Evolutionary conservation across 1,140 invertebrate species (phyloP).

Genomic region (Lordiphosa stackelbergi): DNA sequence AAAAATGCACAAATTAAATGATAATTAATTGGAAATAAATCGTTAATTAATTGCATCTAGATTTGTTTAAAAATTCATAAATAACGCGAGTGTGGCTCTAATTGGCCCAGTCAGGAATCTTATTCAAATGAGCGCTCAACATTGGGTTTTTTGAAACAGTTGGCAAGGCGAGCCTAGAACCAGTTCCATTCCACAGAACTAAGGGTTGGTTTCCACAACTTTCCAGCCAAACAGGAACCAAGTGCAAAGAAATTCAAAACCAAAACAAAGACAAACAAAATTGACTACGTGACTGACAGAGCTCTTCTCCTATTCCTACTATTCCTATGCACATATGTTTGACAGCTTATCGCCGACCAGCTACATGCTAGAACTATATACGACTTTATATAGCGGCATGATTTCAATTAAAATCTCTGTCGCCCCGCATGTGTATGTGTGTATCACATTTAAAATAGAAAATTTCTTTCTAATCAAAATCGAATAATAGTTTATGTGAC

Average conservation of each 20-base stretch:
- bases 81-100: slow-evolving; percentile 22
- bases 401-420: slow-evolving; percentile 32
- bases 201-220: slow-evolving; percentile 29
- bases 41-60: slow-evolving; percentile 33
- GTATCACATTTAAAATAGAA: slow-evolving; percentile 29
- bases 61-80: slow-evolving; percentile 19
- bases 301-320: slow-evolving; percentile 19
- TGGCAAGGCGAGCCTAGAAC: slow-evolving; percentile 35
- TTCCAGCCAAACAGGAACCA: slow-evolving; percentile 35
- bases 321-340: slow-evolving; percentile 18
- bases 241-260: slow-evolving; percentile 28
- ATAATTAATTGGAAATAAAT: slow-evolving; percentile 22
- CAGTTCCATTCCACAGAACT: slow-evolving; percentile 20
- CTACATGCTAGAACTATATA: slow-evolving; percentile 12
- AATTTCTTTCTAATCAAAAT: slow-evolving; percentile 62
- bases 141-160: slow-evolving; percentile 5
- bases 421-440: neutral
- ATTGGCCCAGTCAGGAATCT: slow-evolving; percentile 16
- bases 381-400: slow-evolving; percentile 10
- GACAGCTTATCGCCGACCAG: slow-evolving; percentile 52
- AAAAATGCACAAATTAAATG: slow-evolving; percentile 1
- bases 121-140: slow-evolving; percentile 5
- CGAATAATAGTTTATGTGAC: slow-evolving; percentile 46
- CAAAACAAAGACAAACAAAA: slow-evolving; percentile 60
- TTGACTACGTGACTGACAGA: slow-evolving; percentile 60